Evolutionary conservation across 2,888 invertebrate genomes (phyloP).

Genomic region (Syrphus vitripennis): DNA sequence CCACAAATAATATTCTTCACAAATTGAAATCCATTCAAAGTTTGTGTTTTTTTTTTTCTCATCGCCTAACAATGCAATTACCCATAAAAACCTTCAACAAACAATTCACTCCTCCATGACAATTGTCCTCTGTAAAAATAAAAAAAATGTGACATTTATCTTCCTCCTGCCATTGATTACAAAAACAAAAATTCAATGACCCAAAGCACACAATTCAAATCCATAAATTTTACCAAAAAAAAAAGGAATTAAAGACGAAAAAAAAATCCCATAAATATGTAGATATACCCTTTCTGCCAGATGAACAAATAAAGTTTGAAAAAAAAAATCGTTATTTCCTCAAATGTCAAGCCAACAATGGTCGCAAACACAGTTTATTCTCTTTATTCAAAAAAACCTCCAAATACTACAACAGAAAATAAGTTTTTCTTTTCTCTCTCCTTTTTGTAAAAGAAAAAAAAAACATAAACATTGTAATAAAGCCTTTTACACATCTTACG

Average conservation of each 20-base stretch:
- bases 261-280: conserved; percentile 54
- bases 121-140: background rate
- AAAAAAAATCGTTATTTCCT: conserved; percentile 30
- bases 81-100: conserved; percentile 46
- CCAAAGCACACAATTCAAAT: conserved; percentile 65
- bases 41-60: background rate
- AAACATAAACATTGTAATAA: conserved; percentile 71
- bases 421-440: background rate
- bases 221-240: conserved; percentile 46
- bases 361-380: conserved; percentile 41
- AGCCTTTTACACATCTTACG: conserved; percentile 63
- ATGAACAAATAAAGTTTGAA: conserved; percentile 58
- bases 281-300: conserved; percentile 36
- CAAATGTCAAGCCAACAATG: conserved; percentile 54
- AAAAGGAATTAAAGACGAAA: conserved; percentile 12
- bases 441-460: conserved; percentile 29
- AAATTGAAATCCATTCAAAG: background rate
- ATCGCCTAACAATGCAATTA: conserved; percentile 29
- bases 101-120: conserved; percentile 18
- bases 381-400: conserved; percentile 22
- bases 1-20: background rate
- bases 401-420: conserved; percentile 27
- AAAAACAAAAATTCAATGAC: conserved; percentile 44
- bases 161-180: background rate
- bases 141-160: conserved; percentile 41